These are phyloP conservation scores for Eurytoma californica DNA, from an alignment of 2,888 invertebrate genomes.

Conservation along the genomic window DNA sequence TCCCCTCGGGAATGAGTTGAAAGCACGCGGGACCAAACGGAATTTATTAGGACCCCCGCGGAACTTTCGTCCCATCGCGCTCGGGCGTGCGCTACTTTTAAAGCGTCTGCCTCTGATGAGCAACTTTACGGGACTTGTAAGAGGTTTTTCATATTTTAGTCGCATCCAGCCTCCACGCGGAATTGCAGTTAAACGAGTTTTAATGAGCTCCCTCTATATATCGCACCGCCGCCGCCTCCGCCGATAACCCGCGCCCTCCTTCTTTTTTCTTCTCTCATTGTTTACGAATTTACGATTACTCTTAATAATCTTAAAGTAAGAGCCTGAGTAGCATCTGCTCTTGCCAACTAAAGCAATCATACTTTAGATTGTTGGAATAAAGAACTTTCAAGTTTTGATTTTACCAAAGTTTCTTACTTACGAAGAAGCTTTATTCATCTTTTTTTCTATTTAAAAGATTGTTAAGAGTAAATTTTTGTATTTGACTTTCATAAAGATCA, in stretches of 20 bases:
- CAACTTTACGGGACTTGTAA: constrained; percentile 24
- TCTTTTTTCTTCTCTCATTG: constrained; percentile 5
- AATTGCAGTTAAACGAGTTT: constrained; percentile 44
- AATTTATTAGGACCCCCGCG: constrained; percentile 19
- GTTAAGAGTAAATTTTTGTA: no score
- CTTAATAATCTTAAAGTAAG: constrained; percentile 3
- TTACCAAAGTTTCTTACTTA: no score
- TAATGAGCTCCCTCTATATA: constrained; percentile 23
- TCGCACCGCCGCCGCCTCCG: neutral
- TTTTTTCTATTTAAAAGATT: no score
- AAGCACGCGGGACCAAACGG: constrained; percentile 3
- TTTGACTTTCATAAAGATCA: no score
- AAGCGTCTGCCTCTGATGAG: constrained; percentile 25
- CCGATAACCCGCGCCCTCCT: neutral
- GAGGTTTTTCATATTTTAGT: constrained; percentile 45
- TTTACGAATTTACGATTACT: constrained; percentile 13
- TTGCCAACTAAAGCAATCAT: neutral
- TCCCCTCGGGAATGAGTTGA: no score
- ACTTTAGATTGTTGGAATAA: no score
- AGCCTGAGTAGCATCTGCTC: no score
- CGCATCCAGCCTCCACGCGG: neutral
- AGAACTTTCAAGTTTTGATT: no score
- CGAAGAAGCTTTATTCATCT: no score
- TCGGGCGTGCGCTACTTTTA: constrained; percentile 9
- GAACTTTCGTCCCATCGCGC: neutral